Evolutionary conservation across 2,113 vertebrate genomes (phyloP).

Genomic region (Poeciliopsis prolifica): DNA sequence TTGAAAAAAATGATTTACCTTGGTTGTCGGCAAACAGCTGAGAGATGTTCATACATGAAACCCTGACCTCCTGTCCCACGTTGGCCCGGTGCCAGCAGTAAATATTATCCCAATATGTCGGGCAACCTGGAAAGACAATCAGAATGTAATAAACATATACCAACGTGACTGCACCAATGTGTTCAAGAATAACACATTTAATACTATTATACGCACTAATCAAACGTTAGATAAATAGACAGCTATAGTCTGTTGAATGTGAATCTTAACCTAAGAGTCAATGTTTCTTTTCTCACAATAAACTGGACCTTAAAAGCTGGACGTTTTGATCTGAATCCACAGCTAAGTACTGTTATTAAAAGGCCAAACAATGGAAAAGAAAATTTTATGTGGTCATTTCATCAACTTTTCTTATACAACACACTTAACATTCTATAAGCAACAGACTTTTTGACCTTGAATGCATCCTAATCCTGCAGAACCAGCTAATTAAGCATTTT

Average conservation of each 20-base stretch:
- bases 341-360: not conserved
- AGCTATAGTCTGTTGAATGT: not conserved
- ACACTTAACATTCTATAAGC: not conserved
- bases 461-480: not conserved
- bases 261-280: not conserved
- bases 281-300: not conserved
- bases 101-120: conserved; percentile 71
- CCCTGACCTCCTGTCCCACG: conserved; percentile 72
- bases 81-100: conserved; percentile 74
- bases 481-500: conserved; percentile 1
- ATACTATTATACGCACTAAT: not conserved
- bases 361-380: not conserved
- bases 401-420: not conserved
- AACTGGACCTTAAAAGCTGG: not conserved
- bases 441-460: not conserved
- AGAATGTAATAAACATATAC: not conserved
- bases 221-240: not conserved
- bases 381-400: not conserved
- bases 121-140: conserved; percentile 66
- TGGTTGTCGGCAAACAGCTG: conserved; percentile 73
- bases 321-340: not conserved
- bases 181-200: not conserved
- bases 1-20: conserved; percentile 58
- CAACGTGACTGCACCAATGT: not conserved
- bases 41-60: conserved; percentile 75